These are phyloP conservation scores for Leuciscus waleckii DNA, from an alignment of 2,797 vertebrate species.

Conservation along the genomic window DNA sequence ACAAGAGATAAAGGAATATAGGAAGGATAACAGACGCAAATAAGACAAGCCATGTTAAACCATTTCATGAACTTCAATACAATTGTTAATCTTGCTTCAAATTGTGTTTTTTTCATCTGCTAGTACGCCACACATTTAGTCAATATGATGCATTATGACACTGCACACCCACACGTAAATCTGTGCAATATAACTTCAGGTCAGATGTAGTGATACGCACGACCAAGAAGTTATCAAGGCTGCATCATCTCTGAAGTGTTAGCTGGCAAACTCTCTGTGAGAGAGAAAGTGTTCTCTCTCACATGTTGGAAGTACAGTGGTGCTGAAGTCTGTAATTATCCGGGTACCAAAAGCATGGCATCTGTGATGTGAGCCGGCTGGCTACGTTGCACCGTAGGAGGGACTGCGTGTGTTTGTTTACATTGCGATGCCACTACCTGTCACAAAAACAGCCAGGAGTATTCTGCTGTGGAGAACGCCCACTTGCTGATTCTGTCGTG, in stretches of 20 bases:
- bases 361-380: conserved; percentile 67
- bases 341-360: conserved; percentile 73
- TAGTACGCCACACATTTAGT: conserved; percentile 16
- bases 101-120: conserved; percentile 8
- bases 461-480: conserved; percentile 42
- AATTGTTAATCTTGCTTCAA: conserved; percentile 10
- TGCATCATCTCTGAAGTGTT: conserved; percentile 39
- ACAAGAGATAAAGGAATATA: conserved; percentile 9
- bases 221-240: conserved; percentile 42
- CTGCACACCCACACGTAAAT: conserved; percentile 25
- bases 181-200: conserved; percentile 17
- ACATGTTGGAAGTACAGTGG: neutral
- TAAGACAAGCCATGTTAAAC: neutral
- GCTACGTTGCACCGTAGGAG: conserved; percentile 67
- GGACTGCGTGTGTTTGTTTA: conserved; percentile 66
- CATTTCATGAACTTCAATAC: neutral
- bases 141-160: conserved; percentile 35
- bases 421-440: conserved; percentile 58
- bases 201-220: conserved; percentile 26
- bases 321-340: conserved; percentile 73
- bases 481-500: conserved; percentile 25
- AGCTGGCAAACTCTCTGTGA: conserved; percentile 28
- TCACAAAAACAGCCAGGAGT: conserved; percentile 46
- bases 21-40: neutral
- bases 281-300: neutral